phyloP scores from a whole-genome alignment of 2,113 vertebrate genomes.

The Clarias macrocephalus region DNA sequence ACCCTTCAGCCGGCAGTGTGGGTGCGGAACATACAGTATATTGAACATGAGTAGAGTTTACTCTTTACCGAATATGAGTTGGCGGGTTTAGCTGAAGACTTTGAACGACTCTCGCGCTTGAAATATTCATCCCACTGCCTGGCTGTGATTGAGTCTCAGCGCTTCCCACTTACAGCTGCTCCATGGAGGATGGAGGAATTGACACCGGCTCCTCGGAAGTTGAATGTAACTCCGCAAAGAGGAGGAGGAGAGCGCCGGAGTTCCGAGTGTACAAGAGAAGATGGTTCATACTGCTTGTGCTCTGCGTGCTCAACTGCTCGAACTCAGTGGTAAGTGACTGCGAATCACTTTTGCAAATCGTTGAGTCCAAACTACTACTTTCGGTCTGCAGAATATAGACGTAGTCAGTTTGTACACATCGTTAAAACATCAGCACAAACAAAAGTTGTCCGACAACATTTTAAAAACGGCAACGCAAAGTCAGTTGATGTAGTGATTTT shows the following conservation, averaged over 20 bases:
- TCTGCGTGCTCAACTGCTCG: constrained; percentile 84
- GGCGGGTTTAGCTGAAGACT: neutral
- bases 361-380: neutral
- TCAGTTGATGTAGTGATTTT: neutral
- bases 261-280: constrained; percentile 76
- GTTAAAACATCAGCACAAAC: neutral
- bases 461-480: neutral
- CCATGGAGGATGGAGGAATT: constrained; percentile 38
- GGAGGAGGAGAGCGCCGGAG: neutral
- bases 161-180: neutral
- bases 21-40: neutral
- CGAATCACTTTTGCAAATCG: neutral
- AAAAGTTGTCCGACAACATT: neutral
- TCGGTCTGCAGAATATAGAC: neutral
- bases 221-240: neutral
- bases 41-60: neutral
- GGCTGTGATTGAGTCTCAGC: neutral
- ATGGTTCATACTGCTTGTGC: constrained; percentile 78
- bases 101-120: neutral
- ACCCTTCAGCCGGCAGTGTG: too few species aligned
- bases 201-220: neutral
- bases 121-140: neutral
- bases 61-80: neutral
- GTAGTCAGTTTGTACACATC: neutral
- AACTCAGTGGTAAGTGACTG: constrained; percentile 78